Conservation (phyloP, 2,797 vertebrate species). For the Pachyuromys duprasi region DNA sequence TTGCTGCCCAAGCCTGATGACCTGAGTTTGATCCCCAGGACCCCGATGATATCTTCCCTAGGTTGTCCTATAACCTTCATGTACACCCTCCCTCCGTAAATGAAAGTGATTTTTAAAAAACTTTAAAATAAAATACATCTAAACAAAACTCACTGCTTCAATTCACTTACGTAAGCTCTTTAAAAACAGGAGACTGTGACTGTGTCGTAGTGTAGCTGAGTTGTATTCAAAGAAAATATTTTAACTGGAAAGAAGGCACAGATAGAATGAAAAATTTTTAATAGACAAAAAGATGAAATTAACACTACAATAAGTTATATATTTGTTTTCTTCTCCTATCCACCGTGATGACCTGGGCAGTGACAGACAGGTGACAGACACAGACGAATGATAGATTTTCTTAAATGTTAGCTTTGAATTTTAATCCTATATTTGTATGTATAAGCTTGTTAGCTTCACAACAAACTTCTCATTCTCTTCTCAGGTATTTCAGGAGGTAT, state of each 20-base stretch:
- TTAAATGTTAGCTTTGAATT: slow-evolving; percentile 40
- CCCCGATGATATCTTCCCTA: not conserved
- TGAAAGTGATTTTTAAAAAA: not conserved
- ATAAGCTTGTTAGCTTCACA: slow-evolving; percentile 29
- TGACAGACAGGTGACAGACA: not conserved
- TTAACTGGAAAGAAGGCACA: not conserved
- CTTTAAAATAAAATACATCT: not conserved
- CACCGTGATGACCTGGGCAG: not conserved
- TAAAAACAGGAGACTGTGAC: not conserved
- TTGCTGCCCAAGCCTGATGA: not conserved
- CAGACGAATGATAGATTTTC: not conserved
- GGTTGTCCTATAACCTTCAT: not conserved
- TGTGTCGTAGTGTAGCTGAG: not conserved
- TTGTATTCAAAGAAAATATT: not conserved
- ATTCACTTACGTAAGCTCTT: not conserved
- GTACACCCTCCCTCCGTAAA: not conserved
- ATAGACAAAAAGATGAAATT: slow-evolving; percentile 36
- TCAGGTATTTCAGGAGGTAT: slow-evolving; percentile 80
- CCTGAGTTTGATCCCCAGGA: not conserved
- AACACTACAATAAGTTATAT: not conserved
- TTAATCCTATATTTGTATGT: slow-evolving; percentile 43
- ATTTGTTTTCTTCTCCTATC: not conserved
- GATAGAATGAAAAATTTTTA: not conserved
- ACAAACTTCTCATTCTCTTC: slow-evolving; percentile 69
- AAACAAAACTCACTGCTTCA: slow-evolving; percentile 28